These are phyloP conservation scores for Rutpela maculata DNA, from an alignment of 2,888 invertebrate genomes.

Conservation along the genomic window DNA sequence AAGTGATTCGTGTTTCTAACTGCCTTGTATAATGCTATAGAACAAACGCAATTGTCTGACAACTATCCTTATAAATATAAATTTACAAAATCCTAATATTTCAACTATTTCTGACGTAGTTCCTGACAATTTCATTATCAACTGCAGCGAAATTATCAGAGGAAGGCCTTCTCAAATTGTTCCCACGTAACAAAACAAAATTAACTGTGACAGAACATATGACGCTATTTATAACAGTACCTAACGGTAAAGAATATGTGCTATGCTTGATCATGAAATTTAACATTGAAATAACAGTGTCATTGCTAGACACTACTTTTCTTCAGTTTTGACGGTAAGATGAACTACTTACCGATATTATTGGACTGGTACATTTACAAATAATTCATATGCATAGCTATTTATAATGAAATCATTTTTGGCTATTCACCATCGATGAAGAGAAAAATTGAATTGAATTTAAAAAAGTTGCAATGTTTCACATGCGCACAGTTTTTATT, in stretches of 20 bases:
- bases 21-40: too few relatives aligned
- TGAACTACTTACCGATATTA: too few relatives aligned
- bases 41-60: not conserved
- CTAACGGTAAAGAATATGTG: not conserved
- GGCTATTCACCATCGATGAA: too few relatives aligned
- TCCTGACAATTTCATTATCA: not conserved
- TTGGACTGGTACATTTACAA: too few relatives aligned
- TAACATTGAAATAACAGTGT: not conserved
- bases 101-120: not conserved
- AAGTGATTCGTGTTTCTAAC: too few relatives aligned
- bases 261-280: not conserved
- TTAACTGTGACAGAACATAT: not conserved
- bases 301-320: not conserved
- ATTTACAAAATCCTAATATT: not conserved
- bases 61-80: not conserved
- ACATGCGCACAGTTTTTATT: too few relatives aligned
- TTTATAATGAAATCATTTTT: too few relatives aligned
- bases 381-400: too few relatives aligned
- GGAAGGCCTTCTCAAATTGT: not conserved
- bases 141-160: not conserved
- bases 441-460: too few relatives aligned
- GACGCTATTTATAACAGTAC: conserved; percentile 1
- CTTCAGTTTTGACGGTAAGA: too few relatives aligned
- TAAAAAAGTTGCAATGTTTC: too few relatives aligned
- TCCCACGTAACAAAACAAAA: not conserved